Conservation (phyloP, 2,888 invertebrate species). For the Parnassius smintheus region DNA sequence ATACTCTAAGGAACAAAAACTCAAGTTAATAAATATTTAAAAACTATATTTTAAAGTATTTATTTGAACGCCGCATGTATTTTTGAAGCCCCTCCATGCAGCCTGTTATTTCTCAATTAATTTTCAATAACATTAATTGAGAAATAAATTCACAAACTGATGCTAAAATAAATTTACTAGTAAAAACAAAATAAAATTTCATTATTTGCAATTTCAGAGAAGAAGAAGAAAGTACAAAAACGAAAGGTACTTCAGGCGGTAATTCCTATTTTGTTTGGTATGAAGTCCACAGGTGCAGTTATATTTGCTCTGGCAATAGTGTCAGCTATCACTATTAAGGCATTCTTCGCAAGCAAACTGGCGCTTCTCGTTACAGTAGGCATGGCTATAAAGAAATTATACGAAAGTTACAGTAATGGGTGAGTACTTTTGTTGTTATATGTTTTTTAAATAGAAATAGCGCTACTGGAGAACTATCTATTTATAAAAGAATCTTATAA, state of each 20-base stretch:
- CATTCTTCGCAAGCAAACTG: conserved; percentile 85
- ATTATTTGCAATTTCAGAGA: conserved; percentile 43
- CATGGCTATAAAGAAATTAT: conserved; percentile 82
- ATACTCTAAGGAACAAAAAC: too few species aligned
- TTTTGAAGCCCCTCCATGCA: too few species aligned
- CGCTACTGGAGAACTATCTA: too few species aligned
- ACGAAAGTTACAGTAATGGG: conserved; percentile 80
- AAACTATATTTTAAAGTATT: too few species aligned
- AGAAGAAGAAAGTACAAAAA: conserved; percentile 77
- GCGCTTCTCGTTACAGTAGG: conserved; percentile 84
- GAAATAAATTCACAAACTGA: too few species aligned
- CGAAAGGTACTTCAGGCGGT: conserved; percentile 83
- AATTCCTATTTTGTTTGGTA: conserved; percentile 85
- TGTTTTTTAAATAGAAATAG: too few species aligned
- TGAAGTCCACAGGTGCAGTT: conserved; percentile 84
- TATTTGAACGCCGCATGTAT: too few species aligned
- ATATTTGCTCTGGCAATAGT: conserved; percentile 83
- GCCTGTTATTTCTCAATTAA: too few species aligned
- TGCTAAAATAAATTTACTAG: too few species aligned
- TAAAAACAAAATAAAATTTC: background rate
- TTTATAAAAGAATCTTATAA: too few species aligned
- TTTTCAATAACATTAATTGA: too few species aligned
- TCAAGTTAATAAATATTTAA: too few species aligned
- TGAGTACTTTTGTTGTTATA: conserved; percentile 40
- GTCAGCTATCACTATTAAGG: conserved; percentile 83